phyloP scores from a whole-genome alignment of 2,888 invertebrate species.

The Dryococelus australis region DNA sequence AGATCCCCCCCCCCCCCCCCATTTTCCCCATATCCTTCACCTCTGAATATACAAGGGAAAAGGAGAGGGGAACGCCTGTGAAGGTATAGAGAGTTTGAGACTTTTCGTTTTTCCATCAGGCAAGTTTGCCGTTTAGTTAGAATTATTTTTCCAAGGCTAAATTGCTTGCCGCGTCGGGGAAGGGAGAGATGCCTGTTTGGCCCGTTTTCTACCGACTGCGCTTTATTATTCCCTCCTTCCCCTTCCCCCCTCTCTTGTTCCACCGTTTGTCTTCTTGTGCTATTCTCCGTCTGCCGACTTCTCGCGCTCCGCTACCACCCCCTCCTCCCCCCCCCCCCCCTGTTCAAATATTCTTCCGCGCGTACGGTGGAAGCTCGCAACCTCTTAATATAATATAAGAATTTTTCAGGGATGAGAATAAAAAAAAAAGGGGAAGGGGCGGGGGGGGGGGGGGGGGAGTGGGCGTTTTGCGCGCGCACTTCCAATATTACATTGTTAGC shows the following conservation, averaged over 20 bases:
- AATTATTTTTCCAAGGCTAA: conserved; percentile 41
- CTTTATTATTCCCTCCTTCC: conserved; percentile 28
- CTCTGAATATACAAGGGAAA: conserved; percentile 18
- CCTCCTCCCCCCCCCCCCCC: not conserved
- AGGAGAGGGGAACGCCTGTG: conserved; percentile 10
- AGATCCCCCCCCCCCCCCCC: conserved; percentile 31
- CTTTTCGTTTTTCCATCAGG: conserved; percentile 42
- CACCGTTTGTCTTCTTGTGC: conserved; percentile 30
- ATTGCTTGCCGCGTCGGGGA: conserved; percentile 36
- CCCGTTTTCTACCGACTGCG: conserved; percentile 4
- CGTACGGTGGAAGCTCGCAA: conserved; percentile 27
- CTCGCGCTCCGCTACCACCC: not conserved
- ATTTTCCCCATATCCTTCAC: not conserved
- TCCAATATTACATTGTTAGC: conserved; percentile 16
- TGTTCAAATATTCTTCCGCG: too few relatives aligned
- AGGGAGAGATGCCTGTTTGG: conserved; percentile 3
- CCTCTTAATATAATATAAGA: conserved; percentile 16
- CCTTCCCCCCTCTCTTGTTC: conserved; percentile 10
- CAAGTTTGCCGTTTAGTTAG: conserved; percentile 42
- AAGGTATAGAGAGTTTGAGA: conserved; percentile 34
- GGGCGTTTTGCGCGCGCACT: not conserved
- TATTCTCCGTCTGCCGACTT: conserved; percentile 26
- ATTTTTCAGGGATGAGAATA: not conserved
- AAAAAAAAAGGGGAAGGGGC: not conserved
- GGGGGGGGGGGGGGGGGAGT: not conserved